A percentile compares a stretch with the other conserved stretches of the same genome.
phyloP scores from a whole-genome alignment of 1,140 invertebrate genomes.

The Cecropterus lyciades region DNA sequence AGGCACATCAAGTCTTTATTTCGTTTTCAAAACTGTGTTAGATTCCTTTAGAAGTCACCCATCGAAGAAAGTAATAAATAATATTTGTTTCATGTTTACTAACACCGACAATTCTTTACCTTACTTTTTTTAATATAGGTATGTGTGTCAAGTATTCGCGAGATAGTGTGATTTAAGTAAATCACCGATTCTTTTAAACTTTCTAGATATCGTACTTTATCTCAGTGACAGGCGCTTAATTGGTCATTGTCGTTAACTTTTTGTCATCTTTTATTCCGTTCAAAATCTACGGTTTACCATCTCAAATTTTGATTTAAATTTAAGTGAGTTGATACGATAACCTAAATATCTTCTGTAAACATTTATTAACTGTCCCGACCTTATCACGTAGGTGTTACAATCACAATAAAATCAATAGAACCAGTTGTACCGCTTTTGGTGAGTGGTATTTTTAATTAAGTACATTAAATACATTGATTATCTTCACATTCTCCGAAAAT shows the following conservation, averaged over 20 bases:
- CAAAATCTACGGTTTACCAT: background rate
- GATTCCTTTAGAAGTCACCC: background rate
- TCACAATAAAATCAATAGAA: constrained; percentile 21
- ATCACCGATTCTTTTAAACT: background rate
- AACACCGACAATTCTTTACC: too few species aligned
- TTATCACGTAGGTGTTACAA: constrained; percentile 10
- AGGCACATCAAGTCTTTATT: constrained; percentile 40
- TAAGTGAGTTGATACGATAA: constrained; percentile 1
- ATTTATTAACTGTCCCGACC: constrained; percentile 15
- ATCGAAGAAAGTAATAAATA: too few species aligned
- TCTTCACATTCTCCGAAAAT: constrained; percentile 12
- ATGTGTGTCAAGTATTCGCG: too few species aligned
- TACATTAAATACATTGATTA: constrained; percentile 8
- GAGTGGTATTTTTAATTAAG: constrained; percentile 12
- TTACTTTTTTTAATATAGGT: too few species aligned
- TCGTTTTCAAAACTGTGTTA: constrained; percentile 9
- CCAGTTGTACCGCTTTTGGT: background rate
- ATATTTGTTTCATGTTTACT: too few species aligned
- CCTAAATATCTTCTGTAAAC: constrained; percentile 12
- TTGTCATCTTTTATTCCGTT: background rate
- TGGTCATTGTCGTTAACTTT: too few species aligned
- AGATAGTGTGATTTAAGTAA: background rate
- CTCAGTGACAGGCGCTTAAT: background rate
- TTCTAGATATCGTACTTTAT: background rate
- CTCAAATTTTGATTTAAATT: constrained; percentile 4